Base-by-base conservation (phyloP, 2,797 vertebrate species). In the Otolemur crassicaudatus region DNA sequence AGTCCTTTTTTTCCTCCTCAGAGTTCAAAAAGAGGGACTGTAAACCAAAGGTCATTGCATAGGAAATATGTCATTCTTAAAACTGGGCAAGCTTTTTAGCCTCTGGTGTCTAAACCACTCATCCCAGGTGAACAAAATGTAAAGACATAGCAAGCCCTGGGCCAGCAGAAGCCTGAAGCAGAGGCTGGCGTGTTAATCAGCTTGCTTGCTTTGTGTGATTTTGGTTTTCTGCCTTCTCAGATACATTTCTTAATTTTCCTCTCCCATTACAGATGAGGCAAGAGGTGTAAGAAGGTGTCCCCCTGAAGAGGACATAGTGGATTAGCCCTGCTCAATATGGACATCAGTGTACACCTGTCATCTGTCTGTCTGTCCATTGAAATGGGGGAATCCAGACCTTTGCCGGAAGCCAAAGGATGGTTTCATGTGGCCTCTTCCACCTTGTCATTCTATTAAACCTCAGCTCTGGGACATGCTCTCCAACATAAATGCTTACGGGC, bases 91-190 rank as follows among this genome's bases (percentile, higher is more conserved):
- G 61, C 69, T 60, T 12, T 95, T 95, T 49, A 23, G 58, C 49
- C 43, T 89, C 69, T 67, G n/a, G 10, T 13, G 29, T 70, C 56
- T 70, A n/a, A 83, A 76, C 31, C 37, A 81, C 81, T 73, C 76
- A 22, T 22, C 87, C 22, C 16, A n/a, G 23, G 49, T 49, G 43
- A 83, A 89, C 49, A 43, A 69, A 80, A 19, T 49, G 72, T 3
- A 25, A 17, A 63, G 58, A 56, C 16, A 1, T 4, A 58, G 61
- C 58, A 34, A 83, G 76, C 46, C 76, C 46, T 46, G 7, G 91
- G 96, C 58, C 92, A 49, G 40, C 9, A 61, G 86, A 88, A 96
- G 91, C 79, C 94, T 17, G 40, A 31, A 27, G n/a, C 8, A 25
- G 56, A 10, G 43, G n/a, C 84, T n/a, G 77, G 77, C 25, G 87